These are phyloP conservation scores for Epinephelus fuscoguttatus DNA, from an alignment of 2,113 vertebrate species.

Conservation along the genomic window DNA sequence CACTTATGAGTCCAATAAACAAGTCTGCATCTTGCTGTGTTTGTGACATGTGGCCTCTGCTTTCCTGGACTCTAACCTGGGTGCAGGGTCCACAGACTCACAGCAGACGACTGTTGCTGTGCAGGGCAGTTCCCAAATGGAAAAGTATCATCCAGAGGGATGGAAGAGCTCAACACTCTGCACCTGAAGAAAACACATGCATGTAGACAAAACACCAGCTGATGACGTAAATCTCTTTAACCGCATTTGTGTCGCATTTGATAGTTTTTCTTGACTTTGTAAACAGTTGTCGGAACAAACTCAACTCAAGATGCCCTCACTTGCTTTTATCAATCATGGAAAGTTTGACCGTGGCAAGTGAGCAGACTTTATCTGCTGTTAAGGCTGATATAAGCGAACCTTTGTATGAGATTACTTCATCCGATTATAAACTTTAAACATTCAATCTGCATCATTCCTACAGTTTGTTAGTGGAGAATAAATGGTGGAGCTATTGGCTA, in stretches of 20 bases:
- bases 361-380: no score
- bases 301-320: no score
- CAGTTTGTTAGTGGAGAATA: no score
- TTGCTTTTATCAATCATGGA: no score
- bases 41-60: not conserved
- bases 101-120: not conserved
- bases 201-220: not conserved
- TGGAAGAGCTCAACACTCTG: not conserved
- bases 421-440: no score
- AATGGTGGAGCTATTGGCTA: no score
- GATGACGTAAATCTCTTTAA: not conserved
- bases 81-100: not conserved
- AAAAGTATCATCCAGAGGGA: not conserved
- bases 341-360: no score
- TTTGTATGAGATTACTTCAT: no score
- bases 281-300: no score
- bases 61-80: no score
- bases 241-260: not conserved
- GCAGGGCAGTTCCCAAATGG: not conserved
- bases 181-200: not conserved
- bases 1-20: not conserved
- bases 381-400: no score
- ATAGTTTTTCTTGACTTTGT: not conserved
- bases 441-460: no score
- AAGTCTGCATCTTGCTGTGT: not conserved